Base-by-base conservation (phyloP, 53 echinoderm and acorn worm genomes). In the Astropecten irregularis region DNA sequence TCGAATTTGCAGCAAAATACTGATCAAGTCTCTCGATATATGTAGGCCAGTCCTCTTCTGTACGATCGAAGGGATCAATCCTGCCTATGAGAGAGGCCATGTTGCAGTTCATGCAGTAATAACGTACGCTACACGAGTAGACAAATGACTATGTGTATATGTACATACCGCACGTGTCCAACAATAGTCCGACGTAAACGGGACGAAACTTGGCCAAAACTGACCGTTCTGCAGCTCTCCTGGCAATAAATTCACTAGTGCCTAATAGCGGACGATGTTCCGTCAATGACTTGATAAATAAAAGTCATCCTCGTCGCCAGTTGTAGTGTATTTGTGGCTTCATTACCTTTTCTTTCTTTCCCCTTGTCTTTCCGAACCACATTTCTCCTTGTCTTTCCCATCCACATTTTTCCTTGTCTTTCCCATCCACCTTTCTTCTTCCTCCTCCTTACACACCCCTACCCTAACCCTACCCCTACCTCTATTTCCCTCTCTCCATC, bases 1-100 rank as follows among this genome's bases (percentile, higher is more conserved):
- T 64, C 33, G 63, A 69, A 60, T 91, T 91, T 4, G 77, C 88
- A 32, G 55, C 63, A 60, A 91, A 76, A 55, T 66, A 88, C 5
- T 84, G 28, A 30, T 91, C 85, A 22, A 91, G 61, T 36, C 92
- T 21, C 42, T 88, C 79, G 5, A 84, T 66, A 53, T 88, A 91
- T 26, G 87, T 77, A 2, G 77, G 88, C 88, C 88, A 88, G 28
- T 83, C 88, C 49, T 87, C 87, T 21, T 59, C 55, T 40, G 40
- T 40, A 35, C 63, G 67, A 40, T 88, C 63, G 40, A 91, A 91
- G 22, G 81, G 68, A 37, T 82, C 83, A 15, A 87, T 87, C 7
- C 51, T 54, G 22, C 91, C 87, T 15, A 90, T 53, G 4, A 81
- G 47, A 46, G 47, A 46, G 9, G 73, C 85, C 85, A 85, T 85